These are phyloP conservation scores for Acanthiza pusilla DNA, from an alignment of 2,797 vertebrate species.

Conservation along the genomic window DNA sequence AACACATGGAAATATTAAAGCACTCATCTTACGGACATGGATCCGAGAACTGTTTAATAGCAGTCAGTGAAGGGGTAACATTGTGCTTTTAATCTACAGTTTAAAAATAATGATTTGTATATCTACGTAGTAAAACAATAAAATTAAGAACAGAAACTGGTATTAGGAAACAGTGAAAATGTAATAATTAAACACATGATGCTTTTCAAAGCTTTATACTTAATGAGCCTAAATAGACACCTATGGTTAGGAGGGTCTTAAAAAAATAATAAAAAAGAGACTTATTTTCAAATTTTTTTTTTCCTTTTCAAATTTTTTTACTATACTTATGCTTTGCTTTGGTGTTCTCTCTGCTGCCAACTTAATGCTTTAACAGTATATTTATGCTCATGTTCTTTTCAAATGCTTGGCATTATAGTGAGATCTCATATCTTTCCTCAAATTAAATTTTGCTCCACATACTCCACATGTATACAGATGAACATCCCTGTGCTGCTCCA, in stretches of 20 bases:
- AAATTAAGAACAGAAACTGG: constrained; percentile 75
- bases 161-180: constrained; percentile 78
- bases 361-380: constrained; percentile 66
- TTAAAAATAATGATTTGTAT: constrained; percentile 76
- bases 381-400: constrained; percentile 78
- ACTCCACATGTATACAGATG: constrained; percentile 97
- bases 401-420: constrained; percentile 97
- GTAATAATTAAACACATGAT: constrained; percentile 73
- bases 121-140: constrained; percentile 72
- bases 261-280: constrained; percentile 60
- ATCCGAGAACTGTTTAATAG: constrained; percentile 78
- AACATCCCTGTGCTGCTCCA: constrained; percentile 98
- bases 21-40: constrained; percentile 69
- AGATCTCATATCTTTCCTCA: constrained; percentile 97
- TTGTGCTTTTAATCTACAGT: constrained; percentile 75
- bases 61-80: constrained; percentile 74
- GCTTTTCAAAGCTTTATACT: constrained; percentile 73
- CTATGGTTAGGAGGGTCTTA: constrained; percentile 71
- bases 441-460: constrained; percentile 97
- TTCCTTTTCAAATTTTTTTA: constrained; percentile 51
- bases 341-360: constrained; percentile 74
- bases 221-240: constrained; percentile 75
- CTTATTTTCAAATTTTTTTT: constrained; percentile 42
- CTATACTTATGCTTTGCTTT: constrained; percentile 76
- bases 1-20: constrained; percentile 71